Evolutionary conservation across 2,888 invertebrate genomes (phyloP).

Genomic region (Punctoribates punctum): DNA sequence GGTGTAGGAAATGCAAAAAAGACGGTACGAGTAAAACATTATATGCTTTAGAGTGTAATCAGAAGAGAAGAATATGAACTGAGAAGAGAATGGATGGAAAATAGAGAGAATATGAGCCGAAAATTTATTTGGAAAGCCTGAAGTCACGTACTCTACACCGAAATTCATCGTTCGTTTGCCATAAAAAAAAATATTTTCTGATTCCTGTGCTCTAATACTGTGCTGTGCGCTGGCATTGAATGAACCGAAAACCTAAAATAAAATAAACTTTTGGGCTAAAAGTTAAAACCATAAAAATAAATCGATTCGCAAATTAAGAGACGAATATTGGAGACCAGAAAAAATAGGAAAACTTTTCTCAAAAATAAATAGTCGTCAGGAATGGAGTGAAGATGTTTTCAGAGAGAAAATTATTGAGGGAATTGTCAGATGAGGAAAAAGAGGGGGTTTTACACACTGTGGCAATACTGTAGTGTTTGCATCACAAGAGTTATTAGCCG

Average conservation of each 20-base stretch:
- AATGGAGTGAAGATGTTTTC: neutral
- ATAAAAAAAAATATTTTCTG: neutral
- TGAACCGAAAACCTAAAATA: neutral
- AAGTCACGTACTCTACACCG: slow-evolving; percentile 28
- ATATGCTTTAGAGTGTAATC: slow-evolving; percentile 19
- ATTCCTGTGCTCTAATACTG: slow-evolving; percentile 17
- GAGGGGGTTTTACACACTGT: no score
- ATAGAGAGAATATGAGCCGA: slow-evolving; percentile 26
- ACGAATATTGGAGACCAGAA: neutral
- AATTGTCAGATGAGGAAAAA: no score
- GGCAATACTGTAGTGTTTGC: no score
- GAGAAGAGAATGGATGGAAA: neutral
- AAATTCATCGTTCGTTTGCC: slow-evolving; percentile 20
- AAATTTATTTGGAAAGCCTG: slow-evolving; percentile 18
- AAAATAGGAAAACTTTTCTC: neutral
- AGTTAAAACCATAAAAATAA: slow-evolving; percentile 15
- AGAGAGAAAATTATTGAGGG: neutral
- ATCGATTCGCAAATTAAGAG: slow-evolving; percentile 26
- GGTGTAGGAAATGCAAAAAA: no score
- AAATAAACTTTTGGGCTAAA: slow-evolving; percentile 2
- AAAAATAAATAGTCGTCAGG: neutral
- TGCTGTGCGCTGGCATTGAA: neutral
- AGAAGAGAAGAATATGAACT: neutral
- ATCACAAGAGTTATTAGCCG: no score
- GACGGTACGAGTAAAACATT: slow-evolving; percentile 12